Base-by-base conservation (phyloP, 2,888 invertebrate genomes). In the Callyntrura guangdongensis region DNA sequence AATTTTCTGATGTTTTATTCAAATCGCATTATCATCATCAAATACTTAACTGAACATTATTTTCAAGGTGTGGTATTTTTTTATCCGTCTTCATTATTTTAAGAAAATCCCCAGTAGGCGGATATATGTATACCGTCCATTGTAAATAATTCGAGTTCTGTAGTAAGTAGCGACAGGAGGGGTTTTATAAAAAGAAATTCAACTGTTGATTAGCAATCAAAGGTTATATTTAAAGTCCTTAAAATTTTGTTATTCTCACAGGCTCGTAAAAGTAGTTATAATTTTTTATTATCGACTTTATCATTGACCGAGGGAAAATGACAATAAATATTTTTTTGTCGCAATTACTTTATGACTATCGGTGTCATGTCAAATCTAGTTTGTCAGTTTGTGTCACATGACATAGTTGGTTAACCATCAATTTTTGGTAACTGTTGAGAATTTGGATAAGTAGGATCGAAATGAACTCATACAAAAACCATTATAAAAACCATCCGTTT, bases 251-350 rank as follows among this genome's bases (percentile, higher is more conserved):
- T 27, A 27, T 14, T 67, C 67, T 27, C n/a, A 14, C 27, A 67
- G 6, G 17, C 59, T n/a, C n/a, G n/a, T n/a, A 67, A 45, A n/a
- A 8, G n/a, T 69, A n/a, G 12, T 20, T 14, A 67, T 5, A 25
- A 27, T 11, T 67, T 69, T 45, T 20, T 20, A 22, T 20, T 4
- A 17, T 59, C n/a, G 61, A 5, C 8, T 20, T 1, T 22, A 61
- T 69, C 69, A 36, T 69, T 45, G 45, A 36, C 45, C 69, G 45
- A 69, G 36, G n/a, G n/a, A n/a, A n/a, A n/a, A n/a, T n/a, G n/a
- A n/a, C n/a, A 69, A 20, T 61, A 61, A 61, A 17, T 14, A 9
- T 53, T 1, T 56, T 12, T 14, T 20, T 61, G 20, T 61, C 11
- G n/a, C n/a, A n/a, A n/a, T n/a, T n/a, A n/a, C n/a, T n/a, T n/a